Conservation (phyloP, 1,140 invertebrate species). For the Sitodiplosis mosellana region DNA sequence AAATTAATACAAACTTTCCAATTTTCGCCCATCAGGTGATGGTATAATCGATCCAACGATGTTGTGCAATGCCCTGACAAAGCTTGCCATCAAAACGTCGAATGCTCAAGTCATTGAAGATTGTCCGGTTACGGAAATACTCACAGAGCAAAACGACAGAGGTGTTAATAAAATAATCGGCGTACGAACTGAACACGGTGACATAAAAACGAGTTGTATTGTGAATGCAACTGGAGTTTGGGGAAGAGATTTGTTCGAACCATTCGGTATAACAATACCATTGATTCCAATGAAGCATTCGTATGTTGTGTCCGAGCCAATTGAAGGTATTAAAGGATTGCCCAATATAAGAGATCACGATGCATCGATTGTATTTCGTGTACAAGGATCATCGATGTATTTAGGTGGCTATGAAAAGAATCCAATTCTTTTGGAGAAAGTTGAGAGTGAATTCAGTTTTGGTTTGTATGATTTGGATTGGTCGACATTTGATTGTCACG, state of each 20-base stretch:
- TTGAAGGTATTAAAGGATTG: constrained; percentile 46
- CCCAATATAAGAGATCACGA: constrained; percentile 81
- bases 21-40: constrained; percentile 59
- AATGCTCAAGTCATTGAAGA: constrained; percentile 59
- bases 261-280: constrained; percentile 52
- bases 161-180: constrained; percentile 48
- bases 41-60: constrained; percentile 66
- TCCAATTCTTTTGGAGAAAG: constrained; percentile 60
- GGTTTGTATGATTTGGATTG: constrained; percentile 72
- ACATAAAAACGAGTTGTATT: constrained; percentile 43
- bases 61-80: constrained; percentile 52
- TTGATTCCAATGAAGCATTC: constrained; percentile 71
- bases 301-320: constrained; percentile 64
- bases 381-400: constrained; percentile 46
- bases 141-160: constrained; percentile 24
- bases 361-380: constrained; percentile 50
- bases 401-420: constrained; percentile 79
- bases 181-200: constrained; percentile 42
- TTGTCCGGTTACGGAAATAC: constrained; percentile 45
- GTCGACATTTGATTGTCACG: constrained; percentile 58
- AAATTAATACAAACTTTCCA: too few species aligned
- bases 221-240: constrained; percentile 62
- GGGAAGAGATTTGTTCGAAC: constrained; percentile 51
- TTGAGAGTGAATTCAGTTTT: constrained; percentile 59
- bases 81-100: constrained; percentile 45